Evolutionary conservation across 92 coral and sea anemone genomes (phyloP).

Genomic region (Nematostella vectensis): DNA sequence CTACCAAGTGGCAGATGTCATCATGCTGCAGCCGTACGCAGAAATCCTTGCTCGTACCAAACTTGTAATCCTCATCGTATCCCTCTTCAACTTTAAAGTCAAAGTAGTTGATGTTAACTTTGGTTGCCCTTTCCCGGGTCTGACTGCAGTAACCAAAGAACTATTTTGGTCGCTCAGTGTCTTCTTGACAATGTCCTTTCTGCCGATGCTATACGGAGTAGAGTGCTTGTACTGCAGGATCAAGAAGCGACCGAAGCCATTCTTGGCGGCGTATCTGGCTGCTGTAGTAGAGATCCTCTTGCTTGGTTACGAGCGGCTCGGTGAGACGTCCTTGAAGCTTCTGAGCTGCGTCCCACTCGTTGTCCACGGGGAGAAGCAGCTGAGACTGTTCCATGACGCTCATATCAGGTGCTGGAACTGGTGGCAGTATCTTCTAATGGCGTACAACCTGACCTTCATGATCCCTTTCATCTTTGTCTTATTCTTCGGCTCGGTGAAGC

Average conservation of each 20-base stretch:
- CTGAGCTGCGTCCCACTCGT: slow-evolving; percentile 32
- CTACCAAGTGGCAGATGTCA: slow-evolving; percentile 32
- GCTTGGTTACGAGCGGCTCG: slow-evolving; percentile 38
- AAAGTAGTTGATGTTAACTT: slow-evolving; percentile 9
- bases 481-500: slow-evolving; percentile 38
- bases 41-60: slow-evolving; percentile 1
- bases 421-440: slow-evolving; percentile 39
- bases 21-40: slow-evolving; percentile 7
- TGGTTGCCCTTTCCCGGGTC: slow-evolving; percentile 53
- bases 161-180: slow-evolving; percentile 31
- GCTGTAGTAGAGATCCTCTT: slow-evolving; percentile 41
- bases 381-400: slow-evolving; percentile 36
- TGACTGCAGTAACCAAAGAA: slow-evolving; percentile 39
- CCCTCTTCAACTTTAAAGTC: slow-evolving; percentile 39
- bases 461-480: slow-evolving; percentile 38
- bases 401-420: slow-evolving; percentile 23
- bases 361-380: slow-evolving; percentile 3
- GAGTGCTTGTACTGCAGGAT: slow-evolving; percentile 12
- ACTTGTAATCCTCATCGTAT: not conserved
- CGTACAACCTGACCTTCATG: slow-evolving; percentile 23
- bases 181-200: slow-evolving; percentile 13
- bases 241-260: slow-evolving; percentile 12
- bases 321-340: slow-evolving; percentile 20
- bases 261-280: slow-evolving; percentile 25
- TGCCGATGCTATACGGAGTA: slow-evolving; percentile 15